phyloP scores from a whole-genome alignment of 2,797 vertebrate species.

The Neostethus bicornis region DNA sequence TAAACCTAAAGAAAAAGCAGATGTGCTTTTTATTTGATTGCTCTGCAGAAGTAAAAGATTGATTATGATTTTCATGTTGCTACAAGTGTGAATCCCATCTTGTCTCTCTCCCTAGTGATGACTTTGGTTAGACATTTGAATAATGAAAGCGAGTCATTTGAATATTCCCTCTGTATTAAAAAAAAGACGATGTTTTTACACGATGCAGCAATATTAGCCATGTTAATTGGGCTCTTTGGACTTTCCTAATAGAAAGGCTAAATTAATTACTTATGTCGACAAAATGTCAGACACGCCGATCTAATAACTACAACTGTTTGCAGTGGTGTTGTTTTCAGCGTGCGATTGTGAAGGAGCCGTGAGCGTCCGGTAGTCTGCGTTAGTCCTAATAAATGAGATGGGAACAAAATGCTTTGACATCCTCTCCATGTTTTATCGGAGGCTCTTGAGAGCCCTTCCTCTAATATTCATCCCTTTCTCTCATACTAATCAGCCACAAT shows the following conservation, averaged over 20 bases:
- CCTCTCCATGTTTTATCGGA: constrained; percentile 66
- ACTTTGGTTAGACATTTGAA: constrained; percentile 83
- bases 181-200: constrained; percentile 81
- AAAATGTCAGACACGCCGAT: constrained; percentile 82
- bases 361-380: constrained; percentile 46
- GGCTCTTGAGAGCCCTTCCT: constrained; percentile 64
- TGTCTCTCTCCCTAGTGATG: constrained; percentile 76
- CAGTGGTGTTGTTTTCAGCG: constrained; percentile 61
- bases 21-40: constrained; percentile 61
- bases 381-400: constrained; percentile 73
- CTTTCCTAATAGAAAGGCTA: constrained; percentile 80
- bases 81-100: constrained; percentile 70
- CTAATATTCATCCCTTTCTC: constrained; percentile 65
- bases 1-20: too few species aligned
- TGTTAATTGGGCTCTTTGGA: constrained; percentile 86
- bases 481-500: constrained; percentile 69
- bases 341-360: constrained; percentile 20
- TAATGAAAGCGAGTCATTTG: constrained; percentile 84
- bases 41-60: constrained; percentile 71
- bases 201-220: constrained; percentile 81
- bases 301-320: constrained; percentile 79
- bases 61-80: constrained; percentile 72
- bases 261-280: constrained; percentile 85
- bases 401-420: constrained; percentile 75
- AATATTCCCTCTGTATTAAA: constrained; percentile 86